A percentile compares a stretch with the other conserved stretches of the same genome.
Evolutionary conservation across 2,113 vertebrate genomes (phyloP).

Genomic region (Marmota monax): DNA sequence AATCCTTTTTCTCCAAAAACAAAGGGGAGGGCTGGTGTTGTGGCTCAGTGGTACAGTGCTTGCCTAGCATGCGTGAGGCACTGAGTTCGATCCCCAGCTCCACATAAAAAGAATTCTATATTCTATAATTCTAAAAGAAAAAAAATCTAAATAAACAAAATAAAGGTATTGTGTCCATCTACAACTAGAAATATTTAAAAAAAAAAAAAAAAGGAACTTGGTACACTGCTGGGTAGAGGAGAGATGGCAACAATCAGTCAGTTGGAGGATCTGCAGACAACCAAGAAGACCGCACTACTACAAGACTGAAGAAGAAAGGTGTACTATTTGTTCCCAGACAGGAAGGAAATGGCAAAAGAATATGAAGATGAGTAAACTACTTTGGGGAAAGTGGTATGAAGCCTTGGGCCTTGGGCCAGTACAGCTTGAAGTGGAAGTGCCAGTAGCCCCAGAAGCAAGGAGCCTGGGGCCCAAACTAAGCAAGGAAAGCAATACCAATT

Average conservation of each 20-base stretch:
- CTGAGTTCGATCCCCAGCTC: too few species aligned
- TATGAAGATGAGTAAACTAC: neutral
- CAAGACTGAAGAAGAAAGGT: neutral
- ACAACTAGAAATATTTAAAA: too few species aligned
- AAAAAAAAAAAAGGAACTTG: neutral
- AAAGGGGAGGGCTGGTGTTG: neutral
- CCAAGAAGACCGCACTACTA: neutral
- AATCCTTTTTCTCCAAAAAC: constrained; percentile 31
- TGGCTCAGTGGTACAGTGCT: too few species aligned
- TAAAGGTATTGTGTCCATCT: too few species aligned
- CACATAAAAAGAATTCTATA: too few species aligned
- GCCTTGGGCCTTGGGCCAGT: neutral
- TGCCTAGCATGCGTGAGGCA: too few species aligned
- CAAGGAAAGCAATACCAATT: neutral
- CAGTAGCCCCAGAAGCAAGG: neutral
- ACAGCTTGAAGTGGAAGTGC: too few species aligned
- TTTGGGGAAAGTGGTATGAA: neutral
- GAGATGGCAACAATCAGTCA: neutral
- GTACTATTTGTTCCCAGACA: neutral
- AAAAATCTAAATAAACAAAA: too few species aligned
- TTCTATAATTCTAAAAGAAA: too few species aligned
- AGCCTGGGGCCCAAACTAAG: neutral
- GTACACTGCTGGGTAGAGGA: neutral
- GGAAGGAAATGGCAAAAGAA: neutral
- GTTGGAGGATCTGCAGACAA: neutral